Evolutionary conservation across 2,888 invertebrate genomes (phyloP).

Genomic region (Temnothorax rugatulus): DNA sequence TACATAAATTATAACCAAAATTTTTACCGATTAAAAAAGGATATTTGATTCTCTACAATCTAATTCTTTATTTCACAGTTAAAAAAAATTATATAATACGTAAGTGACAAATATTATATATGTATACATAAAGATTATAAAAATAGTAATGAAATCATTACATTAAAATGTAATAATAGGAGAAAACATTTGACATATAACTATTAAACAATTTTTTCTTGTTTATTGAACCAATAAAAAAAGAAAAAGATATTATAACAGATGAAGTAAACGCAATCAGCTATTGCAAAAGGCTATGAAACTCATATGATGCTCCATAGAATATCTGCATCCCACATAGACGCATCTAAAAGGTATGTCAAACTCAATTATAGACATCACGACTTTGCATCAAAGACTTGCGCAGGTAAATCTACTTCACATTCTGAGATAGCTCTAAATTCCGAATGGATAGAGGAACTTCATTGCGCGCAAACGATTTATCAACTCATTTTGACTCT

Average conservation of each 20-base stretch:
- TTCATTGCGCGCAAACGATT: neutral
- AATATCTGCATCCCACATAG: neutral
- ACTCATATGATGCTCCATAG: neutral
- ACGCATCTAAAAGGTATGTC: neutral
- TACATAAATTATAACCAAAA: neutral
- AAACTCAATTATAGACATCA: conserved; percentile 10
- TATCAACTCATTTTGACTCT: neutral
- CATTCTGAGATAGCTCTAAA: neutral
- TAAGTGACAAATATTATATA: neutral
- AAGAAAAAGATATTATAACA: no score
- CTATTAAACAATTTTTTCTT: no score
- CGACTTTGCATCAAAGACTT: neutral
- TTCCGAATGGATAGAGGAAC: neutral
- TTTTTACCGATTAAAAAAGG: neutral
- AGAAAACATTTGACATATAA: no score
- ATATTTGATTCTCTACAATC: neutral
- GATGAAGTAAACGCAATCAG: neutral
- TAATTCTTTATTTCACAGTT: neutral
- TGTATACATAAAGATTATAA: no score
- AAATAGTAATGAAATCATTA: no score
- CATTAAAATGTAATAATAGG: no score
- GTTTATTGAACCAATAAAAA: no score
- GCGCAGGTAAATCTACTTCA: conserved; percentile 15
- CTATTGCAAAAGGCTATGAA: neutral
- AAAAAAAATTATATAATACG: neutral